Conservation (phyloP, 2,113 vertebrate genomes). For the Panthera tigris region DNA sequence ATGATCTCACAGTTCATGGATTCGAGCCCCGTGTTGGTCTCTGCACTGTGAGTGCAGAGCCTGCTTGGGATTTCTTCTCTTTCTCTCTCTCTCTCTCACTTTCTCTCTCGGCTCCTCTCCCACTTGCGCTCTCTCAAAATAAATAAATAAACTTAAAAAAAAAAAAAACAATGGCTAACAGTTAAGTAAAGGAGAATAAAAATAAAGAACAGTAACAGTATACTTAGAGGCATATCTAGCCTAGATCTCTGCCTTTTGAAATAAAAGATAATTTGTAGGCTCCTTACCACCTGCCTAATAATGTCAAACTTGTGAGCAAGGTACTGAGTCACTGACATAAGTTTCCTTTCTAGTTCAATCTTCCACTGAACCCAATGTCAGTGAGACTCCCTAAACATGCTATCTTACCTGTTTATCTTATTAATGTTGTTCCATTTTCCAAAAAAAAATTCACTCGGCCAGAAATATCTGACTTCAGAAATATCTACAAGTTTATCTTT, state of each 20-base stretch:
- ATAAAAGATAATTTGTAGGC: neutral
- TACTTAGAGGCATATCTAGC: neutral
- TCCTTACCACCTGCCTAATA: neutral
- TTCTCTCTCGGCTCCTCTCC: too few relatives aligned
- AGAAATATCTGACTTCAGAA: neutral
- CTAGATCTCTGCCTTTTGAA: neutral
- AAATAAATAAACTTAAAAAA: neutral
- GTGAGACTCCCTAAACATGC: neutral
- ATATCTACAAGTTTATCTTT: neutral
- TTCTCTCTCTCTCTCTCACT: too few relatives aligned
- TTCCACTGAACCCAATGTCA: neutral
- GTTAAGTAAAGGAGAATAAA: neutral
- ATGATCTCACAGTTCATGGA: too few relatives aligned
- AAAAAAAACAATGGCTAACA: neutral
- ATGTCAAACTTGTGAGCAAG: neutral
- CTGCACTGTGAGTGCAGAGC: too few relatives aligned
- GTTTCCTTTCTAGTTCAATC: neutral
- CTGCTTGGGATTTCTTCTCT: too few relatives aligned
- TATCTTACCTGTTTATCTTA: neutral
- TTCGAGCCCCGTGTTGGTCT: too few relatives aligned
- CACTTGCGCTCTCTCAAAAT: too few relatives aligned
- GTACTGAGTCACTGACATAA: neutral
- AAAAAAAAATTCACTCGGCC: neutral
- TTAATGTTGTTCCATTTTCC: neutral
- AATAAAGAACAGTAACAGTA: neutral